These are phyloP conservation scores for Steinernema feltiae DNA, from an alignment of 1,140 invertebrate species.

Conservation along the genomic window DNA sequence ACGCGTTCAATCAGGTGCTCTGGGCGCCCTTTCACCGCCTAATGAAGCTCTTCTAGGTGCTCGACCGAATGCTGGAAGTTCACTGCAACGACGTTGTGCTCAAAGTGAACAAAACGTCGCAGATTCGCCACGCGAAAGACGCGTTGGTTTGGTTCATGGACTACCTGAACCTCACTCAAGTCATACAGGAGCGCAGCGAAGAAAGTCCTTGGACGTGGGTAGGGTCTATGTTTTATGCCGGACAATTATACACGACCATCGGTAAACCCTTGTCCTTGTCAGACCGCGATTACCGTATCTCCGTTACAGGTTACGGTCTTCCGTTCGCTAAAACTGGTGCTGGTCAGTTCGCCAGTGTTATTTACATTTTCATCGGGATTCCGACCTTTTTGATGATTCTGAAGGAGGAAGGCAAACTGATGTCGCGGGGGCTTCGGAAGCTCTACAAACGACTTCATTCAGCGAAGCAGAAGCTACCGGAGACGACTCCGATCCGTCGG, in stretches of 20 bases:
- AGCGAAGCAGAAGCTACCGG: slow-evolving; percentile 47
- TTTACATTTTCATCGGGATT: slow-evolving; percentile 56
- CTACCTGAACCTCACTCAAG: slow-evolving; percentile 52
- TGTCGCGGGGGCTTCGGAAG: slow-evolving; percentile 48
- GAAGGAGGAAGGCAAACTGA: slow-evolving; percentile 46
- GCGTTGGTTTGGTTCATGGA: slow-evolving; percentile 53
- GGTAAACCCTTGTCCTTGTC: slow-evolving; percentile 31
- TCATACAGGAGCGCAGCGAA: slow-evolving; percentile 39
- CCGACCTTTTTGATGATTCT: slow-evolving; percentile 54
- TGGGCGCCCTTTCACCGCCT: too few relatives aligned
- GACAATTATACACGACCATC: slow-evolving; percentile 56
- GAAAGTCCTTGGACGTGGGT: slow-evolving; percentile 52
- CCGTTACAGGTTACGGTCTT: slow-evolving; percentile 51
- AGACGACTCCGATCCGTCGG: slow-evolving; percentile 29
- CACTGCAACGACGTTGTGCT: slow-evolving; percentile 28
- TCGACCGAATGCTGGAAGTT: slow-evolving; percentile 45
- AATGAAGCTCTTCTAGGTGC: slow-evolving; percentile 31
- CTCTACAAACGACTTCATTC: slow-evolving; percentile 49
- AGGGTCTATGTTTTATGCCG: slow-evolving; percentile 55
- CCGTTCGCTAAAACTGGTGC: slow-evolving; percentile 47
- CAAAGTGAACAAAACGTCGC: slow-evolving; percentile 12
- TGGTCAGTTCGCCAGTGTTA: slow-evolving; percentile 46
- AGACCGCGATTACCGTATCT: not conserved
- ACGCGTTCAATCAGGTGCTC: slow-evolving; percentile 50
- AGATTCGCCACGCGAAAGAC: slow-evolving; percentile 49